These are phyloP conservation scores for Pentamera pediparva DNA, from an alignment of 53 echinoderm and acorn worm species.

Conservation along the genomic window DNA sequence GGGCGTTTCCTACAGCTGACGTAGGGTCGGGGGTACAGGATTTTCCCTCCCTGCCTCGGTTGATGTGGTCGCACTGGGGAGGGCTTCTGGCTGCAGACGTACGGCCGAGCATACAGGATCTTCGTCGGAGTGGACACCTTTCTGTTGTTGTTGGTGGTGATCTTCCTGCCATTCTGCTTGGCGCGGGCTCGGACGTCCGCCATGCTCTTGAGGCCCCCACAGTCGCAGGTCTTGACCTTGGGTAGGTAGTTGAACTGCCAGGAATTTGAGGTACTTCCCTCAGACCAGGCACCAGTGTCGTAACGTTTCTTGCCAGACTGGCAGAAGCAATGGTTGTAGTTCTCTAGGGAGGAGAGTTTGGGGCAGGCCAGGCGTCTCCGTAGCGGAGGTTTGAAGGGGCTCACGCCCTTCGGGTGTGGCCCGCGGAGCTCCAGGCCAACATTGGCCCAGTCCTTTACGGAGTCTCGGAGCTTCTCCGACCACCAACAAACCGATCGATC, in stretches of 20 bases:
- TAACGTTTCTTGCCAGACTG: conserved; percentile 28
- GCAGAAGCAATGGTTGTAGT: conserved; percentile 46
- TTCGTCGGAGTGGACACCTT: conserved; percentile 10
- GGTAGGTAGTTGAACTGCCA: not conserved
- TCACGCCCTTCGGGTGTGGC: conserved; percentile 8
- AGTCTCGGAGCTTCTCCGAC: too few species aligned
- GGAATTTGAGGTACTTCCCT: not conserved
- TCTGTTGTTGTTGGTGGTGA: too few species aligned
- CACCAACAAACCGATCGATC: too few species aligned
- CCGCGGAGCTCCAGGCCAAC: conserved; percentile 37
- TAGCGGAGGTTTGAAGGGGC: conserved; percentile 29
- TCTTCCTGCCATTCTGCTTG: too few species aligned
- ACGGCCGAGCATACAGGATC: conserved; percentile 8
- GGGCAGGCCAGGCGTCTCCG: conserved; percentile 47
- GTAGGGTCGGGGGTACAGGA: too few species aligned
- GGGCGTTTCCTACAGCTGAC: too few species aligned
- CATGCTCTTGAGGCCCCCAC: not conserved
- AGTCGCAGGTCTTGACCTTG: conserved; percentile 22
- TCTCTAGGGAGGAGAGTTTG: conserved; percentile 55
- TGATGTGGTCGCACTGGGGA: not conserved
- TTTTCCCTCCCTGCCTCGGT: not conserved
- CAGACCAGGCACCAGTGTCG: not conserved
- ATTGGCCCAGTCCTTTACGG: conserved; percentile 49
- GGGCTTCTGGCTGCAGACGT: not conserved
- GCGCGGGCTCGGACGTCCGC: not conserved